Evolutionary conservation across 2,888 invertebrate genomes (phyloP), one percentile per base, ranked within the genome.

Genomic region (Dicranocentrus wangi): DNA sequence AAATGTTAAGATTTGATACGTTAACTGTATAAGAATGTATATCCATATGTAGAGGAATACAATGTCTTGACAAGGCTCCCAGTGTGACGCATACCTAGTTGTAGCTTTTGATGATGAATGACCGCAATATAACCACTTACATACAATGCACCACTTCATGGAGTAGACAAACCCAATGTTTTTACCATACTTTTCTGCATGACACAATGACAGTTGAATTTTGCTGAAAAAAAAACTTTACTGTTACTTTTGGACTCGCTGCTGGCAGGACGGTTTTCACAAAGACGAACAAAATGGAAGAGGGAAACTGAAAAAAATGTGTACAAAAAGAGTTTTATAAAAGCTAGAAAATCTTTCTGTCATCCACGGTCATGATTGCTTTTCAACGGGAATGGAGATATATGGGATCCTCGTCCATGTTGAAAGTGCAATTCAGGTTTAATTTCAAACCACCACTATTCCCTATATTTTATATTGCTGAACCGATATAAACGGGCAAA

Each of bases 101-200:
- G n/a, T n/a, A n/a, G n/a, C n/a, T n/a, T n/a, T n/a, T n/a, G 17
- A 51, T 51, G 51, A 51, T 51, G 51, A 51, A 51, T 51, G 51
- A 51, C 7, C n/a, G 39, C 5, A 39, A 39, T 13, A 39, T 8
- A 5, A 5, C 7, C 39, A 5, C 13, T 39, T 39, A 8, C 39
- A 39, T 39, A 39, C 13, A 39, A 13, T 13, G 13, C 39, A 39
- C n/a, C n/a, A n/a, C n/a, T n/a, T n/a, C n/a, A n/a, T n/a, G n/a
- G n/a, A n/a, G n/a, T n/a, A n/a, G n/a, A n/a, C n/a, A n/a, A n/a
- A 39, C 13, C 39, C 39, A 13, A 7, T 13, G 7, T 13, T 39
- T 39, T 13, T 17, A 8, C 3, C 17, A 51, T n/a, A 17, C 51
- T 51, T n/a, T 51, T 51, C 51, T 51, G n/a, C 51, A n/a, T 51